Conservation (phyloP, 2,797 vertebrate species). For the Clarias pachynema region DNA sequence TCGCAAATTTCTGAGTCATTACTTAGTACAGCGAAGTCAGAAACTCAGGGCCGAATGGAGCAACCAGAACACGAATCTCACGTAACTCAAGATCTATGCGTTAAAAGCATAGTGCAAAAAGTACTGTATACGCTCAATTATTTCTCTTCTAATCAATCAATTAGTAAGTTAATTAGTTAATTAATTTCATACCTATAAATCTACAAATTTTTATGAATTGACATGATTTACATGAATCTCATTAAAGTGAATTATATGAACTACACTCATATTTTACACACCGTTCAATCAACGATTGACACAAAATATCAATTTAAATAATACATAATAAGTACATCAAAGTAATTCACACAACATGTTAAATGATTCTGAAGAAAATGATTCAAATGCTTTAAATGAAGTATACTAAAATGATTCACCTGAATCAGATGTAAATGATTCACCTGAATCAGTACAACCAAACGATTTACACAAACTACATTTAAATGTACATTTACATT, state of each 20-base stretch:
- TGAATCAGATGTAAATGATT: not conserved
- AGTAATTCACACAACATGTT: not conserved
- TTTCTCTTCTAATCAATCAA: no score
- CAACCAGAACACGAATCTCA: not conserved
- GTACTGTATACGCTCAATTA: not conserved
- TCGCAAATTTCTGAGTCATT: not conserved
- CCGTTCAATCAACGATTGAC: not conserved
- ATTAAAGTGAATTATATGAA: not conserved
- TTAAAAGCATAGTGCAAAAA: not conserved
- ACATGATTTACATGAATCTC: not conserved
- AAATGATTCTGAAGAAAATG: no score
- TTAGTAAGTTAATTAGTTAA: no score
- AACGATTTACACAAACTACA: not conserved
- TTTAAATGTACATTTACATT: no score
- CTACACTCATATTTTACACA: not conserved
- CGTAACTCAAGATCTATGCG: not conserved
- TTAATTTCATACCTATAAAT: no score
- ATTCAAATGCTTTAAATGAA: not conserved
- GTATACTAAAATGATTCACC: not conserved
- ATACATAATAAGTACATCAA: not conserved
- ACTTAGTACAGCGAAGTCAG: not conserved
- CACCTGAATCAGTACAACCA: not conserved
- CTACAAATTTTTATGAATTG: no score
- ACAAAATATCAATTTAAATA: not conserved
- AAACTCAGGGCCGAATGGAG: no score